A percentile compares a stretch with the other conserved stretches of the same genome.
These are phyloP conservation scores for Drosophila carrolli DNA, from an alignment of 1,140 invertebrate genomes.

Conservation along the genomic window DNA sequence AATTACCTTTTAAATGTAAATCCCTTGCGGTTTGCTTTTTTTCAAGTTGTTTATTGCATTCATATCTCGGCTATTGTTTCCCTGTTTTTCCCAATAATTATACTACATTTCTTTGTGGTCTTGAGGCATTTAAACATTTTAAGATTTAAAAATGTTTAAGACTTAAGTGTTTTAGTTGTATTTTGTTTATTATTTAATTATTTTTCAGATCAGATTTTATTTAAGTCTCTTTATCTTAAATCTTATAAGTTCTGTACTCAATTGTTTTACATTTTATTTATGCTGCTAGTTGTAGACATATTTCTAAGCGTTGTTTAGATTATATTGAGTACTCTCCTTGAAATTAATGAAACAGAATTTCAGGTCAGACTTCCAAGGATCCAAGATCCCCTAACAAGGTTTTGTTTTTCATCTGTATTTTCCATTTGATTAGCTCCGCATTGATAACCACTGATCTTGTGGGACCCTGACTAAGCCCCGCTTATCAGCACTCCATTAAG, in stretches of 20 bases:
- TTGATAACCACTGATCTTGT: slow-evolving; percentile 24
- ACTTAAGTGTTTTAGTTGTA: too few relatives aligned
- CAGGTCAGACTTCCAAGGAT: neutral
- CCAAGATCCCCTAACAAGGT: neutral
- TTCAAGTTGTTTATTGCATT: slow-evolving; percentile 7
- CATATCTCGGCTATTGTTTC: slow-evolving; percentile 8
- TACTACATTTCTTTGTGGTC: neutral
- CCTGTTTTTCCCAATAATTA: slow-evolving; percentile 13
- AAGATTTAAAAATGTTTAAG: too few relatives aligned
- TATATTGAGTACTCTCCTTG: neutral
- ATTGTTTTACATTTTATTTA: too few relatives aligned
- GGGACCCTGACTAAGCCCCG: slow-evolving; percentile 5
- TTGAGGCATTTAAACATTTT: neutral
- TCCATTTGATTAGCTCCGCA: slow-evolving; percentile 10
- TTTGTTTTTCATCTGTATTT: neutral
- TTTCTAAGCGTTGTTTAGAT: neutral
- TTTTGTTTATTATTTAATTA: neutral
- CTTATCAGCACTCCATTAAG: slow-evolving; percentile 13
- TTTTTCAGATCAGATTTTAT: too few relatives aligned
- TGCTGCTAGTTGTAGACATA: too few relatives aligned
- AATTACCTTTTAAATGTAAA: slow-evolving; percentile 33
- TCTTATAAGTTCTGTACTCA: too few relatives aligned
- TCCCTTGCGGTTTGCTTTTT: slow-evolving; percentile 9
- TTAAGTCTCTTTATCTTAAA: too few relatives aligned
- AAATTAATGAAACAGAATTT: neutral